Base-by-base conservation (phyloP, 2,113 vertebrate species). In the Eolophus roseicapilla region DNA sequence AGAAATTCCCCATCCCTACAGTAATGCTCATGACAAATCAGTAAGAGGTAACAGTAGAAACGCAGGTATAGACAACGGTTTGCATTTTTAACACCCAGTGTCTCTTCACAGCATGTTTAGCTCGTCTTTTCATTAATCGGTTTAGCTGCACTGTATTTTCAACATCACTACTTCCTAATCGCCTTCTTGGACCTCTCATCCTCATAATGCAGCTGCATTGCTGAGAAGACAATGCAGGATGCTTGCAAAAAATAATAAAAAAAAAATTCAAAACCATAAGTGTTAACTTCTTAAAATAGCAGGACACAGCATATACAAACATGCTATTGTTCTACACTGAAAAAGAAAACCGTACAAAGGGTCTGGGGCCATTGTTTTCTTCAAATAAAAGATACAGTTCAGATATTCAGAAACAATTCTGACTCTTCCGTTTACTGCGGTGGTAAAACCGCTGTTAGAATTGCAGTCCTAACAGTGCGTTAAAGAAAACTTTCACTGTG, bases 1-100 rank as follows among this genome's bases (percentile, higher is more conserved):
- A 86, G 46, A 90, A 82, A 92, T 46, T 63, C 37, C 39, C 33
- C 59, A 84, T 64, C 35, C 47, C 57, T 89, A 74, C n/a, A 55
- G 29, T 35, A 93, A 52, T 0, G 12, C 53, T 67, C 37, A 31
- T 53, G 63, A 46, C 69, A 59, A 64, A 92, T 9, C 55, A 75
- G 19, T 35, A 63, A 33, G 50, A 16, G 88, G 39, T 29, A 86
- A 67, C 2, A 23, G 53, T 3, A 76, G 31, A 83, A 92, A 83
- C 0, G 0, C 19, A n/a, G 53, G 25, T 49, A 62, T 1, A 55
- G 44, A 28, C 1, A 1, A 62, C 0, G 1, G 27, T 41, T 81
- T 53, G 46, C 37, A 47, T 67, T 86, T 86, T 78, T 39, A 91
- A 47, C 1, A 4, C 3, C 29, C 29, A 47, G 33, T 7, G 7